Evolutionary conservation across 2,888 invertebrate genomes (phyloP).

Genomic region (Leucophenga maculata): DNA sequence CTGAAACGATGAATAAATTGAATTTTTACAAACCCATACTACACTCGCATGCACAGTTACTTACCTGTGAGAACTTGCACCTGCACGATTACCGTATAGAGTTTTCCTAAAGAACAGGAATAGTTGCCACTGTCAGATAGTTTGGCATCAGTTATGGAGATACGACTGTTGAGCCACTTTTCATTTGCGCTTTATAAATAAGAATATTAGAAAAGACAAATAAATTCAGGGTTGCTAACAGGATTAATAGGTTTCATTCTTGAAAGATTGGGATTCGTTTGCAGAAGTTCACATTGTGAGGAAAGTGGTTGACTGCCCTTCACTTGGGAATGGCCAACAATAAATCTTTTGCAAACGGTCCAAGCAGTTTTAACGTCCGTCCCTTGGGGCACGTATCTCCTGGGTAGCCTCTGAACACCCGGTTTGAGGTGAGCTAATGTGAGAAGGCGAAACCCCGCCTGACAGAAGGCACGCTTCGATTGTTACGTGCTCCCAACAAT

Average conservation of each 20-base stretch:
- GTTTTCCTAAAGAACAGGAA: slow-evolving; percentile 77
- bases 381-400: too few relatives aligned
- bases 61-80: slow-evolving; percentile 81
- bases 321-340: too few relatives aligned
- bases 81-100: slow-evolving; percentile 78
- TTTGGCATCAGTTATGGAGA: slow-evolving; percentile 74
- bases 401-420: too few relatives aligned
- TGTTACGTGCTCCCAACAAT: too few relatives aligned
- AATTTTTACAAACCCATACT: background rate
- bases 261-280: too few relatives aligned
- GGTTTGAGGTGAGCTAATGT: too few relatives aligned
- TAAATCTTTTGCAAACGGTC: too few relatives aligned
- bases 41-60: slow-evolving; percentile 37
- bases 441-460: too few relatives aligned
- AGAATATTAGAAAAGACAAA: slow-evolving; percentile 57
- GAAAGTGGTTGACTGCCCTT: too few relatives aligned
- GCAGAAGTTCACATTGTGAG: too few relatives aligned
- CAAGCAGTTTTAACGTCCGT: too few relatives aligned
- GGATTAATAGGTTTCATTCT: background rate
- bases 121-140: slow-evolving; percentile 80
- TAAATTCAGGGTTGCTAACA: slow-evolving; percentile 13
- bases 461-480: too few relatives aligned
- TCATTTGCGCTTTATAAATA: slow-evolving; percentile 54
- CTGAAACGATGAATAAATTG: slow-evolving; percentile 41
- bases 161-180: slow-evolving; percentile 67